Base-by-base conservation (phyloP, 35 echinoderm and acorn worm species). In the Lytechinus pictus region DNA sequence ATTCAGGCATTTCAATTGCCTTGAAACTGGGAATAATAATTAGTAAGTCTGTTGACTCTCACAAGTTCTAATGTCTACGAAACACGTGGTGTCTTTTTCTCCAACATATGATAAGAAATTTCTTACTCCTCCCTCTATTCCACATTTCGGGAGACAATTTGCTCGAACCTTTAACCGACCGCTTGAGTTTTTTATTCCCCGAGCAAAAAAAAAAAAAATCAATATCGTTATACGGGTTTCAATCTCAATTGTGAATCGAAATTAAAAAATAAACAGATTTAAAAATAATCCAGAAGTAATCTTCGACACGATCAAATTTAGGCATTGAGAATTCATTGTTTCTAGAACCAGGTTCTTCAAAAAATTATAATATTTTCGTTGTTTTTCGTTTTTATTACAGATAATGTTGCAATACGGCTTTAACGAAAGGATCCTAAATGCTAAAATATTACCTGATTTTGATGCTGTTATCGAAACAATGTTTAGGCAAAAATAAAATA, bases 1-100 rank as follows among this genome's bases (percentile, higher is more conserved):
- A 5, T 52, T 52, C 14, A 52, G 88, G 88, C 88, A 90, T 27
- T 90, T 54, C 28, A 90, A 13, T 52, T 90, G 28, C 88, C 88
- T 90, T 54, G 88, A 14, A 9, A 51, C 21, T 19, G 88, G 88
- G 52, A 90, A 90, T 44, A 44, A 33, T 44, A 90, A 58, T 90
- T 90, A 54, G 52, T 90, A 54, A 90, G 88, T 90, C 88, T 90
- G 88, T 90, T 54, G 88, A n/a, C 88, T 90, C 88, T 90, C 88
- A 90, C 29, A 90, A 90, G 88, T 52, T 79, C 33, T 44, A 33
- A 12, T 54, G 88, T 54, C 88, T 90, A 90, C 88, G 52, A 33
- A 90, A 52, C 88, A 33, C 88, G 88, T 90, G 88, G 88, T 13
- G 29, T 90, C 33, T 90, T 90, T 90, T 28, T 52, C 52, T 90